These are phyloP conservation scores for Netelia virgata DNA, from an alignment of 2,888 invertebrate genomes.

Conservation along the genomic window DNA sequence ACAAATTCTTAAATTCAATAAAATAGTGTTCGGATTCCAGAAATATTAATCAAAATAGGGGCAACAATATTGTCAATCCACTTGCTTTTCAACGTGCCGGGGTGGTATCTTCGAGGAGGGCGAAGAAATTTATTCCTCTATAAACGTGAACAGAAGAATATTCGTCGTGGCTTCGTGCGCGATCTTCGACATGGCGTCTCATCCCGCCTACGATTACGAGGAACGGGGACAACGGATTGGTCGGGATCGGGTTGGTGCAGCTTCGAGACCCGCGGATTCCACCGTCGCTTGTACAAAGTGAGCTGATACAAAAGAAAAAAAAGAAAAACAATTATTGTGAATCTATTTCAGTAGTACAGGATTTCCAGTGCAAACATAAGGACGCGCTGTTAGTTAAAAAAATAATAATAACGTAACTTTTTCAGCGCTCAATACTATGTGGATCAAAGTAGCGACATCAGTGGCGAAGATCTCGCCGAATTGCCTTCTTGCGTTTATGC, in stretches of 20 bases:
- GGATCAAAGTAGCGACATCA: slow-evolving; percentile 84
- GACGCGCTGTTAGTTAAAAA: no score
- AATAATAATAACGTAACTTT: slow-evolving; percentile 10
- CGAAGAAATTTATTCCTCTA: slow-evolving; percentile 13
- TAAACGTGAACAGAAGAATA: slow-evolving; percentile 37
- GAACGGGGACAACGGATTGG: slow-evolving; percentile 81
- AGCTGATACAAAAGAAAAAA: slow-evolving; percentile 31
- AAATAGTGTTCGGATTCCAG: neutral
- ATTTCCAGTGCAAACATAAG: no score
- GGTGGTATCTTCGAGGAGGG: no score
- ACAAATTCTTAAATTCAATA: neutral
- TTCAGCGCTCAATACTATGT: slow-evolving; percentile 82
- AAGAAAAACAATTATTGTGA: neutral
- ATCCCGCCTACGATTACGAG: slow-evolving; percentile 82
- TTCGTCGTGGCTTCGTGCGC: slow-evolving; percentile 68
- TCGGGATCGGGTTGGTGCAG: slow-evolving; percentile 77
- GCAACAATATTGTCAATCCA: no score
- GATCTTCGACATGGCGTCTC: slow-evolving; percentile 79
- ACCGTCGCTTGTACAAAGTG: slow-evolving; percentile 78
- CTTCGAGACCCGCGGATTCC: slow-evolving; percentile 81
- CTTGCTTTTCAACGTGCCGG: no score
- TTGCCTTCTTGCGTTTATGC: slow-evolving; percentile 94
- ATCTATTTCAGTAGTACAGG: neutral
- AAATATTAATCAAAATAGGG: neutral
- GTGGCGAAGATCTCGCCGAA: slow-evolving; percentile 89